Conservation (phyloP, 2,113 vertebrate species). For the Hemiprocne comata region DNA sequence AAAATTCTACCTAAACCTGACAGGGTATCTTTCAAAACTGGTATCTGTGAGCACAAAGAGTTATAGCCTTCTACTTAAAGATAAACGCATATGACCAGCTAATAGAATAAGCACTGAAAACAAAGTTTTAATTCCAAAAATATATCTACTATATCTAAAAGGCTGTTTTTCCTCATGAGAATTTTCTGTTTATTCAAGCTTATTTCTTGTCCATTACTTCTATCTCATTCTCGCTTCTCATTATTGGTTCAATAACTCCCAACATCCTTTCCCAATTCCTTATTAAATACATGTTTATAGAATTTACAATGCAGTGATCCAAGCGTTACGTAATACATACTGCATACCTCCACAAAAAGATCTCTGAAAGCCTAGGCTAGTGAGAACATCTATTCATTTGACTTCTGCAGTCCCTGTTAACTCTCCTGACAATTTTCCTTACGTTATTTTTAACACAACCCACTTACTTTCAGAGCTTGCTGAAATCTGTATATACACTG, state of each 20-base stretch:
- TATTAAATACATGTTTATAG: not conserved
- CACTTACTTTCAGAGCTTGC: not conserved
- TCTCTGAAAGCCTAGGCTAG: not conserved
- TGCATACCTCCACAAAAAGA: not conserved
- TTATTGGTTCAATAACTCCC: not conserved
- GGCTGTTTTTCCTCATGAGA: not conserved
- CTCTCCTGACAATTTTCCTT: not conserved
- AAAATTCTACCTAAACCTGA: not conserved
- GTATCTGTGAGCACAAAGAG: not conserved
- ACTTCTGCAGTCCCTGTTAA: not conserved
- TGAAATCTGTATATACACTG: not conserved
- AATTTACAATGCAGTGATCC: not conserved
- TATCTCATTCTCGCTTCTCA: not conserved
- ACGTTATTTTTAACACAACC: not conserved
- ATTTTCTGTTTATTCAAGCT: not conserved
- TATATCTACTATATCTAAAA: not conserved
- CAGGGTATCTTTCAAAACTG: not conserved
- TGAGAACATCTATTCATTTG: not conserved
- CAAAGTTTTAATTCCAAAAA: not conserved
- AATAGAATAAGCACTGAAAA: not conserved
- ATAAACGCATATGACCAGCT: not conserved
- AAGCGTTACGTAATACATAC: not conserved
- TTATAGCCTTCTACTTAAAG: not conserved
- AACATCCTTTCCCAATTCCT: not conserved
- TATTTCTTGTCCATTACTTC: not conserved